Evolutionary conservation across 2,113 vertebrate genomes (phyloP).

Genomic region (Polypterus bichir): DNA sequence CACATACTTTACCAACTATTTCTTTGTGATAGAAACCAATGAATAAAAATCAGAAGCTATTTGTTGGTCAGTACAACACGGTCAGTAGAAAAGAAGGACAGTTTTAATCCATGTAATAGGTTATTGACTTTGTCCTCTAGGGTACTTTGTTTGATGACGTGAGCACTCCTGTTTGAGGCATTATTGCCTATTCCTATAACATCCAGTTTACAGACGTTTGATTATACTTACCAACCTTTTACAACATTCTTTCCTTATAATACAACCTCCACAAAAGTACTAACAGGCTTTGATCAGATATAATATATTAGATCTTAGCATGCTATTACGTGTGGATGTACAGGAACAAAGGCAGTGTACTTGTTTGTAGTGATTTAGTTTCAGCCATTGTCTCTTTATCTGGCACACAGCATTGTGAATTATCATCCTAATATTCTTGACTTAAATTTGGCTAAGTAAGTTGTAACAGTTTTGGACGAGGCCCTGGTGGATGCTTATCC

Average conservation of each 20-base stretch:
- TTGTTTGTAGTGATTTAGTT: no score
- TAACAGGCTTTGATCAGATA: no score
- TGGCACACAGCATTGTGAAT: no score
- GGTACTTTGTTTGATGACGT: conserved; percentile 32
- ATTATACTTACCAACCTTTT: conserved; percentile 11
- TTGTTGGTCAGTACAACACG: conserved; percentile 38
- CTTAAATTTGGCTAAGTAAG: no score
- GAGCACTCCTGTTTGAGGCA: conserved; percentile 32
- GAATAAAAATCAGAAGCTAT: conserved; percentile 66
- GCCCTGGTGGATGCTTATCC: no score
- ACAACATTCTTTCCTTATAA: background rate
- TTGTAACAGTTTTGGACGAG: no score
- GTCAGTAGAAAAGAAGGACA: conserved; percentile 29
- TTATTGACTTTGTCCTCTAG: conserved; percentile 51
- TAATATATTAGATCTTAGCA: no score
- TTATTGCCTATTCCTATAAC: conserved; percentile 26
- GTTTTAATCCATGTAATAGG: conserved; percentile 46
- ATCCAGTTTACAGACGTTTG: conserved; percentile 27
- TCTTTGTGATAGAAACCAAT: conserved; percentile 54
- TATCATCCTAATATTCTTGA: no score
- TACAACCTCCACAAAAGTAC: no score
- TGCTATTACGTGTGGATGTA: no score
- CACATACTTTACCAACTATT: conserved; percentile 45
- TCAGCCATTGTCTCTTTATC: no score
- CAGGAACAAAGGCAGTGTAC: no score